Percentiles rank a stretch among this genome's conserved stretches.
Conservation (phyloP, 1,140 invertebrate species). For the Sesamia nonagrioides region DNA sequence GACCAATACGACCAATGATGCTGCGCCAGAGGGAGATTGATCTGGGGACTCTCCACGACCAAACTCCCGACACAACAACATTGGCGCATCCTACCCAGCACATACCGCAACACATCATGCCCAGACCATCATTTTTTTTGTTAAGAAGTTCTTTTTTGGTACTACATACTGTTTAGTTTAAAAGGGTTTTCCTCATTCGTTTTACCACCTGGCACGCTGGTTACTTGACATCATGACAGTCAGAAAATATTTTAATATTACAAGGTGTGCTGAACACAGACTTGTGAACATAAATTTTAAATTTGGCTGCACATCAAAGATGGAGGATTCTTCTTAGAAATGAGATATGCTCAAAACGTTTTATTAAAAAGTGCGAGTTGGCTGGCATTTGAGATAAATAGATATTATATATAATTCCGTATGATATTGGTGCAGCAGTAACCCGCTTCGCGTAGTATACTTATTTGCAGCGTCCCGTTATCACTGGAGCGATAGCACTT, state of each 20-base stretch:
- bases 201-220: constrained; percentile 3
- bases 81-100: too few species aligned
- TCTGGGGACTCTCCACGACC: too few species aligned
- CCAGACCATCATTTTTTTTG: too few species aligned
- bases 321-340: constrained; percentile 41
- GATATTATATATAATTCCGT: constrained; percentile 65
- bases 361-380: constrained; percentile 41
- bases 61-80: too few species aligned
- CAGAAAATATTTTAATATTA: constrained; percentile 36
- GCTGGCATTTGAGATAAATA: constrained; percentile 58
- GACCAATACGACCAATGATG: too few species aligned
- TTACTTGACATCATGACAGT: constrained; percentile 21
- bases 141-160: background rate
- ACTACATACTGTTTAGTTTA: background rate
- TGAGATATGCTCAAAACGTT: constrained; percentile 19
- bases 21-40: too few species aligned
- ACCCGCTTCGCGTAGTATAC: constrained; percentile 67
- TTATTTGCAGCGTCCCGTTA: constrained; percentile 72
- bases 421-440: constrained; percentile 73
- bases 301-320: constrained; percentile 55
- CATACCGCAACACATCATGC: too few species aligned
- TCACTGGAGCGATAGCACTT: constrained; percentile 72
- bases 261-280: background rate
- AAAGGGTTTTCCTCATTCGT: background rate
- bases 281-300: constrained; percentile 27